phyloP scores from a whole-genome alignment of 2,113 vertebrate species.

The Helogale parvula region DNA sequence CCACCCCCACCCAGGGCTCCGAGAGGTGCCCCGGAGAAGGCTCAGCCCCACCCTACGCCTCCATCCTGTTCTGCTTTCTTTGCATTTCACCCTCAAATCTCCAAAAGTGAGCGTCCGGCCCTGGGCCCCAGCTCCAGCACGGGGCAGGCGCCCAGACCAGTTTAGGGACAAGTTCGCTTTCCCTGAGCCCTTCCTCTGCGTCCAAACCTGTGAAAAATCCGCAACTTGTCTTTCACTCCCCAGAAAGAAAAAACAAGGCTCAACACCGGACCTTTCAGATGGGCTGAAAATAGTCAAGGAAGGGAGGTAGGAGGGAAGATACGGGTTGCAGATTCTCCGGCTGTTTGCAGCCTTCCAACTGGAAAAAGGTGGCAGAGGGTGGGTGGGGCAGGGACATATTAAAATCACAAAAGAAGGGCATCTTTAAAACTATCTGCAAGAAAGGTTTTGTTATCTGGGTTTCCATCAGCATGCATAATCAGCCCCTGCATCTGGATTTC shows the following conservation, averaged over 20 bases:
- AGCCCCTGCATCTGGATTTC: not conserved
- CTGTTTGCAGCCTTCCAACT: not conserved
- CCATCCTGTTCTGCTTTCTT: not conserved
- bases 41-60: not conserved
- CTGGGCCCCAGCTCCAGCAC: too few species aligned
- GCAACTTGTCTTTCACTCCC: not conserved
- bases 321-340: rapidly evolving
- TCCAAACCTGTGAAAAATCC: not conserved
- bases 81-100: not conserved
- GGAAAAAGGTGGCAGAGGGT: not conserved
- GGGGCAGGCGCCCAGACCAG: rapidly evolving
- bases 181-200: not conserved
- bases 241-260: not conserved
- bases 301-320: too few species aligned
- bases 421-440: not conserved
- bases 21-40: not conserved
- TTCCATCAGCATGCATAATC: not conserved
- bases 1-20: not conserved
- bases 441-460: not conserved
- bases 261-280: not conserved
- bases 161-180: not conserved
- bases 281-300: not conserved
- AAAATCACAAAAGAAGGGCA: constrained; percentile 52
- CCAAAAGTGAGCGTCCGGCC: too few species aligned
- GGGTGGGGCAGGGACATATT: not conserved